Evolutionary conservation across 2,797 vertebrate species (phyloP).

Genomic region (Crocodylus rhombifer): DNA sequence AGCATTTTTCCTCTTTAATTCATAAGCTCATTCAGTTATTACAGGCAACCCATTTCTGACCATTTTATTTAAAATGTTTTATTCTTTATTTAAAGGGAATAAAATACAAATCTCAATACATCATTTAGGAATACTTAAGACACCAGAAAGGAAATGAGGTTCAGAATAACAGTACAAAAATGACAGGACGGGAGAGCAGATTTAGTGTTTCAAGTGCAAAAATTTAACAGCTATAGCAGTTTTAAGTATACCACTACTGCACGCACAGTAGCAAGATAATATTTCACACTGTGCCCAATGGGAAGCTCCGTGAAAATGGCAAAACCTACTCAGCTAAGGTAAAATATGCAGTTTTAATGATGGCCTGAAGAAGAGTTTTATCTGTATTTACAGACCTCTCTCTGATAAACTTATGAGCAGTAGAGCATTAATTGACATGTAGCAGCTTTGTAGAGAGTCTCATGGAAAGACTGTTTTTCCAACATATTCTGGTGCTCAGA

Average conservation of each 20-base stretch:
- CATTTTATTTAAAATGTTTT: background rate
- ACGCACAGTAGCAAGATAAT: background rate
- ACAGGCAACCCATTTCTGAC: background rate
- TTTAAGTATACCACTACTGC: conserved; percentile 2
- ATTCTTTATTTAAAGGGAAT: conserved; percentile 68
- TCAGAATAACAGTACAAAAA: conserved; percentile 63
- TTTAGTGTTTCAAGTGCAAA: conserved; percentile 80
- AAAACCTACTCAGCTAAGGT: conserved; percentile 24
- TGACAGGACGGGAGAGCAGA: conserved; percentile 23
- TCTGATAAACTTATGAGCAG: conserved; percentile 16
- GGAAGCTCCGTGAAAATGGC: conserved; percentile 50
- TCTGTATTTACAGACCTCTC: background rate
- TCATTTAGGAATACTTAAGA: conserved; percentile 67
- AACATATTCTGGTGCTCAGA: conserved; percentile 18
- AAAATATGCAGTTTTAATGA: conserved; percentile 35
- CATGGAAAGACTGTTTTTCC: conserved; percentile 17
- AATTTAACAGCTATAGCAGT: conserved; percentile 53
- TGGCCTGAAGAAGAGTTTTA: background rate
- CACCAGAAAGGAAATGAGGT: conserved; percentile 20
- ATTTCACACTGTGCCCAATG: conserved; percentile 8
- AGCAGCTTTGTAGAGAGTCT: conserved; percentile 75
- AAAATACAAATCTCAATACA: conserved; percentile 73
- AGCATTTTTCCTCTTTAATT: background rate
- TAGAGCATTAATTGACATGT: conserved; percentile 48
- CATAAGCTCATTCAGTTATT: background rate